Conservation (phyloP, 2,113 vertebrate genomes). For the Triplophysa dalaica region DNA sequence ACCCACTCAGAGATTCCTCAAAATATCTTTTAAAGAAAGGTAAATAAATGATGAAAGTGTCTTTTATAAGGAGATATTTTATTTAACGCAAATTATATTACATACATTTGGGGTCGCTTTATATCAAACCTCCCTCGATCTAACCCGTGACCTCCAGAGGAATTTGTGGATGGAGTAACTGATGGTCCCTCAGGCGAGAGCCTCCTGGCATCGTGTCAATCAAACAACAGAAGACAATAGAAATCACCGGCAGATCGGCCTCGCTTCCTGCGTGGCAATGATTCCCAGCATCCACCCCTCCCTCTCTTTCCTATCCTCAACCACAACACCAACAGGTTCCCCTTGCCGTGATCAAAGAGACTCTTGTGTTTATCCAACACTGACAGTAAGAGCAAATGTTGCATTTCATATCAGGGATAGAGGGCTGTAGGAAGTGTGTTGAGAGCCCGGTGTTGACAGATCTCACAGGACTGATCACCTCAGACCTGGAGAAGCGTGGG, state of each 20-base stretch:
- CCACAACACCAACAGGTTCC: constrained; percentile 47
- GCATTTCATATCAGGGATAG: constrained; percentile 46
- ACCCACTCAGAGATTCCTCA: too few species aligned
- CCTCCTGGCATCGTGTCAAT: constrained; percentile 39
- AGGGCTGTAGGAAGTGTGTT: constrained; percentile 39
- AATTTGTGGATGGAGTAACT: constrained; percentile 43
- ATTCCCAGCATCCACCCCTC: not conserved
- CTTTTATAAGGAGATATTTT: too few species aligned
- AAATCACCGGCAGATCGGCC: constrained; percentile 42
- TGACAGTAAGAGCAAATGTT: constrained; percentile 51
- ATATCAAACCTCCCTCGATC: constrained; percentile 23
- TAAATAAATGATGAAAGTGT: not conserved
- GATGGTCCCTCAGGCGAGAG: constrained; percentile 40
- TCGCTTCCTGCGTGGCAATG: constrained; percentile 52
- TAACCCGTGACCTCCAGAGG: constrained; percentile 38
- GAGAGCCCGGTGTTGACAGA: constrained; percentile 37
- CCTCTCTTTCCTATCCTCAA: constrained; percentile 34
- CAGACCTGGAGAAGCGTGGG: not conserved
- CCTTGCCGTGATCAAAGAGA: constrained; percentile 55
- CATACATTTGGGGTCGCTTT: not conserved
- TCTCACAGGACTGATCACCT: constrained; percentile 28
- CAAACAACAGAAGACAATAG: constrained; percentile 49
- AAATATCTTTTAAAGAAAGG: too few species aligned
- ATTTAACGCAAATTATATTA: not conserved
- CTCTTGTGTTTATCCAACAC: constrained; percentile 57